Conservation (phyloP, 2,888 invertebrate species). For the Coremacera marginata region DNA sequence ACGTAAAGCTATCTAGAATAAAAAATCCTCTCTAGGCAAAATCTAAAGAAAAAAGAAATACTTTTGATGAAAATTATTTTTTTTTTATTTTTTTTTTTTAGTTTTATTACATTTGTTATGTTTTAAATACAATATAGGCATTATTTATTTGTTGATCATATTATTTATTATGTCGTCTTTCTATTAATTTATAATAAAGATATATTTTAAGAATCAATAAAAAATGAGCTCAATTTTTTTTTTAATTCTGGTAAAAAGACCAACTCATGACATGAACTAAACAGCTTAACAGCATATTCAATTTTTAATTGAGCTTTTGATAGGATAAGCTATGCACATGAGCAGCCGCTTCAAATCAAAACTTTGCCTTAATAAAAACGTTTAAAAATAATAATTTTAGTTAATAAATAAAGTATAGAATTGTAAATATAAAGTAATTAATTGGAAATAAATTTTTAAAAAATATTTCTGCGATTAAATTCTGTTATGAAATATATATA, state of each 20-base stretch:
- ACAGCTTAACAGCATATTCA: background rate
- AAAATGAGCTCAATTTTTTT: constrained; percentile 5
- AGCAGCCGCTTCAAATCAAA: background rate
- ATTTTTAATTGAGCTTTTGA: too few relatives aligned
- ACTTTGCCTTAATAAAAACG: background rate
- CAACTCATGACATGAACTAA: too few relatives aligned
- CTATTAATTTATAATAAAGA: background rate
- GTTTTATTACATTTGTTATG: constrained; percentile 30
- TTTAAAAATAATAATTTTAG: background rate
- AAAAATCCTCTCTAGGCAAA: background rate
- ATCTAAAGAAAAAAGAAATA: background rate
- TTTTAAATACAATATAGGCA: constrained; percentile 12
- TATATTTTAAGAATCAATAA: constrained; percentile 16
- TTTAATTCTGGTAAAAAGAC: background rate
- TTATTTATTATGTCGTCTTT: background rate
- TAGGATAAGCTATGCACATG: background rate
- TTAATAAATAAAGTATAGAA: background rate
- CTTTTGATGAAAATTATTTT: constrained; percentile 31
- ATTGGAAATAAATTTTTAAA: background rate
- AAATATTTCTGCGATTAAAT: background rate
- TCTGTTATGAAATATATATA: constrained; percentile 14
- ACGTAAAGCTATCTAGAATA: too few relatives aligned
- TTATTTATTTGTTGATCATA: constrained; percentile 17
- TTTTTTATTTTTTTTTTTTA: constrained; percentile 16
- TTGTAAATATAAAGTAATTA: background rate